phyloP scores from a whole-genome alignment of 2,888 invertebrate genomes.

The Tachina grossa region DNA sequence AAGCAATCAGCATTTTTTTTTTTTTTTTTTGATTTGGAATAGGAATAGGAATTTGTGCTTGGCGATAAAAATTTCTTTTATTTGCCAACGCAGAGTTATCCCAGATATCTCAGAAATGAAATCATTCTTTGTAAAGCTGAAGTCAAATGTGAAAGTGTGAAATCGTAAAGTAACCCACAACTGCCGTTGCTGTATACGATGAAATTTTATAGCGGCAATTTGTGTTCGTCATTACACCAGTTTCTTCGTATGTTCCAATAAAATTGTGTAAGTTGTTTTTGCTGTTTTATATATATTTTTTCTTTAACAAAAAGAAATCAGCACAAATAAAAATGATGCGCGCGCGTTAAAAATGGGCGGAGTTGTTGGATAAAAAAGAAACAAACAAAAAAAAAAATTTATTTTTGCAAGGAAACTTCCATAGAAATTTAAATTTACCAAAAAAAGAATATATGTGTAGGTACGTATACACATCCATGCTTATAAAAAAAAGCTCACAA shows the following conservation, averaged over 20 bases:
- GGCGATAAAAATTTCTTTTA: too few species aligned
- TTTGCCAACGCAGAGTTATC: too few species aligned
- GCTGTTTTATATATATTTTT: not conserved
- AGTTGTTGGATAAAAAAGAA: constrained; percentile 70
- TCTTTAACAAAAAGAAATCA: constrained; percentile 35
- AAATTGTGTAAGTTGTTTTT: constrained; percentile 22
- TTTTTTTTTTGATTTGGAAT: too few species aligned
- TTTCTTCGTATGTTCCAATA: constrained; percentile 48
- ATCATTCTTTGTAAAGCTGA: constrained; percentile 13
- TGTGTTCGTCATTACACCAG: constrained; percentile 31
- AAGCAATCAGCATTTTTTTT: too few species aligned
- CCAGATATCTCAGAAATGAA: constrained; percentile 16
- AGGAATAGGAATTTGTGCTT: too few species aligned
- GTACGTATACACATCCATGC: not conserved
- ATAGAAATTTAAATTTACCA: constrained; percentile 15
- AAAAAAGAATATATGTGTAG: too few species aligned
- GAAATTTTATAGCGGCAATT: constrained; percentile 35
- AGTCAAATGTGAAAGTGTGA: constrained; percentile 1
- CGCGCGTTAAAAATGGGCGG: constrained; percentile 82
- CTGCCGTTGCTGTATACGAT: not conserved
- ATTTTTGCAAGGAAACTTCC: constrained; percentile 13
- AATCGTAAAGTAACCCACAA: constrained; percentile 30
- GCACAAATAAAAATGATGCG: constrained; percentile 76
- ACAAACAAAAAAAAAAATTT: not conserved
- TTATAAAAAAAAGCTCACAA: not conserved